These are phyloP conservation scores for Holothuria scabra DNA, from an alignment of 53 echinoderm and acorn worm genomes.

Conservation along the genomic window DNA sequence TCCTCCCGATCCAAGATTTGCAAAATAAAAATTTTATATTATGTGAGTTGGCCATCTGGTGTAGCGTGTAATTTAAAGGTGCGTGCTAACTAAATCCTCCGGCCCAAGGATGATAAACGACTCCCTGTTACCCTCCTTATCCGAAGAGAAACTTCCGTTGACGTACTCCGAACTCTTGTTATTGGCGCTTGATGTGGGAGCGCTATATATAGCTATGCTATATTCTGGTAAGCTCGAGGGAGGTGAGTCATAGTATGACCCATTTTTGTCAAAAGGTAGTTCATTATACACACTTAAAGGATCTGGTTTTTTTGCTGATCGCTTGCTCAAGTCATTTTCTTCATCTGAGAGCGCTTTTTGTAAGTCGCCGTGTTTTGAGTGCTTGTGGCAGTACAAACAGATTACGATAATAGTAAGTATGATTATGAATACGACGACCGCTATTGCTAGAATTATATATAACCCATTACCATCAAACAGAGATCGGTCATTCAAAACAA, in stretches of 20 bases:
- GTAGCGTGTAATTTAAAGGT: neutral
- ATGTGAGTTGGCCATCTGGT: too few relatives aligned
- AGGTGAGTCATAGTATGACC: neutral
- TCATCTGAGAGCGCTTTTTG: too few relatives aligned
- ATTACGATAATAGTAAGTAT: neutral
- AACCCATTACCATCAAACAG: neutral
- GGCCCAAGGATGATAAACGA: neutral
- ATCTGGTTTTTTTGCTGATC: neutral
- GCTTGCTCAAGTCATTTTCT: neutral
- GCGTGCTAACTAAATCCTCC: slow-evolving; percentile 21
- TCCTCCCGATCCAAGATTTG: too few relatives aligned
- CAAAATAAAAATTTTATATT: too few relatives aligned
- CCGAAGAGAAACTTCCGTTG: neutral
- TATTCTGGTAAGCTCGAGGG: neutral
- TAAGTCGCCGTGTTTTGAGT: too few relatives aligned
- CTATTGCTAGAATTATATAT: slow-evolving; percentile 1
- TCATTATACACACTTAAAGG: neutral
- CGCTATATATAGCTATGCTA: too few relatives aligned
- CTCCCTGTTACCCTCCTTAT: neutral
- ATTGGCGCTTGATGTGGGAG: too few relatives aligned
- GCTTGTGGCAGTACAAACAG: neutral
- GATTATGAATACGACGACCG: neutral
- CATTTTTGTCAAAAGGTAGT: neutral
- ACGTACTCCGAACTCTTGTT: neutral
- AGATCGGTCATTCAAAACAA: too few relatives aligned